Base-by-base conservation (phyloP, 2,888 invertebrate species). In the Drosophila maculinotata region DNA sequence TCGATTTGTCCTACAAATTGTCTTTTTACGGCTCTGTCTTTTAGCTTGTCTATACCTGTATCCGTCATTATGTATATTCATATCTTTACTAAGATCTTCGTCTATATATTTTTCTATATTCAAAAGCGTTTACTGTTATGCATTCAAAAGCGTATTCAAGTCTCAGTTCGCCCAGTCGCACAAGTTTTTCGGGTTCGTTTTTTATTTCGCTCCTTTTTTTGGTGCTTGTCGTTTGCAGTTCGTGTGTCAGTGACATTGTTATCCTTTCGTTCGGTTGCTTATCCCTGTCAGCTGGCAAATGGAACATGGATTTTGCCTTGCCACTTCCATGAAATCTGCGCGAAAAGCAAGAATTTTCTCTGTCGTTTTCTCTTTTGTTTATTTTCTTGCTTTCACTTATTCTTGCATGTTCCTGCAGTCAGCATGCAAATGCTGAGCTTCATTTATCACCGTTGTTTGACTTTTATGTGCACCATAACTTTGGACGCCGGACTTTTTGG, bases 241-340 rank as follows among this genome's bases (percentile, higher is more conserved):
- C 57, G 58, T 82, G 60, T 82, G 86, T 60, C 70, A 47, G 39
- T 76, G 72, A 63, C 70, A 70, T 69, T 86, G 84, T 83, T 83
- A 83, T 83, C 88, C 84, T 79, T 84, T 86, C 83, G 72, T 76
- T 74, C 44, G 70, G 68, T 74, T 71, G 71, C 83, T 83, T 85
- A 80, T 78, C 53, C 69, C 53, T 73, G 80, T 79, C 74, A 64
- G 62, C 62, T 68, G 57, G 57, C 66, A 82, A 79, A 83, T 75
- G 75, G 64, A 66, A 76, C 75, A 73, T 69, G 69, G 65, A 69
- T 62, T 53, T 47, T 25, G 45, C 39, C 39, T 48, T 49, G 44
- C 57, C 65, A 36, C 64, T 28, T 54, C 45, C 45, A 56, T 20
- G 36, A 72, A 59, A 59, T 70, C 51, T 44, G 59, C 63, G 63